A percentile compares a stretch with the other conserved stretches of the same genome.
phyloP scores from a whole-genome alignment of 2,113 vertebrate species.

The Rhizomys pruinosus region DNA sequence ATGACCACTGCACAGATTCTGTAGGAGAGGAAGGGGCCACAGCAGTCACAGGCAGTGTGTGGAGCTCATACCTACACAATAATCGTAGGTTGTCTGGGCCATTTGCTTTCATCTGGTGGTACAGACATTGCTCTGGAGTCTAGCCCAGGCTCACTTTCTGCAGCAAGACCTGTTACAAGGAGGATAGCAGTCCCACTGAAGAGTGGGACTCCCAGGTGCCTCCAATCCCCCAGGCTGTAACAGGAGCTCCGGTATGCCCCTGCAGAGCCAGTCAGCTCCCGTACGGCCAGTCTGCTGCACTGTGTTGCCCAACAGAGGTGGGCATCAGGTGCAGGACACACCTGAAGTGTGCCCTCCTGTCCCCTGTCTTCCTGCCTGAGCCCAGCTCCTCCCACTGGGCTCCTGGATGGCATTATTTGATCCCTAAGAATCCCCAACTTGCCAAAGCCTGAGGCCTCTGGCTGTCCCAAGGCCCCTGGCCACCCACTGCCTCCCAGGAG shows the following conservation, averaged over 20 bases:
- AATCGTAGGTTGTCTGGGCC: rapidly evolving
- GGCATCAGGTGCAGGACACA: not conserved
- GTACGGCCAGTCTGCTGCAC: not conserved
- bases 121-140: rapidly evolving
- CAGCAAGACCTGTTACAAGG: not conserved
- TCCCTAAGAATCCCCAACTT: not conserved
- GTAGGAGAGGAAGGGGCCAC: not conserved
- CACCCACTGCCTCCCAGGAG: not conserved
- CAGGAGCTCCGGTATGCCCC: not conserved
- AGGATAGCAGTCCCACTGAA: too few species aligned
- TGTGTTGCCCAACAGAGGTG: not conserved
- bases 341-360: not conserved
- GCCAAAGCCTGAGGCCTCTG: too few species aligned
- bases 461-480: too few species aligned
- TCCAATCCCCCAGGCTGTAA: not conserved
- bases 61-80: too few species aligned
- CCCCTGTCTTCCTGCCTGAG: too few species aligned
- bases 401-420: not conserved
- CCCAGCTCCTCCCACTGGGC: not conserved
- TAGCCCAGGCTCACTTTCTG: not conserved
- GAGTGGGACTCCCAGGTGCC: rapidly evolving
- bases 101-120: not conserved
- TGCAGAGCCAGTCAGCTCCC: not conserved
- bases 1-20: not conserved
- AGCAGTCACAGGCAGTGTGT: rapidly evolving